A percentile compares a stretch with the other conserved stretches of the same genome.
phyloP scores from a whole-genome alignment of 2,888 invertebrate species.

The Macrosoma leucophasiata region DNA sequence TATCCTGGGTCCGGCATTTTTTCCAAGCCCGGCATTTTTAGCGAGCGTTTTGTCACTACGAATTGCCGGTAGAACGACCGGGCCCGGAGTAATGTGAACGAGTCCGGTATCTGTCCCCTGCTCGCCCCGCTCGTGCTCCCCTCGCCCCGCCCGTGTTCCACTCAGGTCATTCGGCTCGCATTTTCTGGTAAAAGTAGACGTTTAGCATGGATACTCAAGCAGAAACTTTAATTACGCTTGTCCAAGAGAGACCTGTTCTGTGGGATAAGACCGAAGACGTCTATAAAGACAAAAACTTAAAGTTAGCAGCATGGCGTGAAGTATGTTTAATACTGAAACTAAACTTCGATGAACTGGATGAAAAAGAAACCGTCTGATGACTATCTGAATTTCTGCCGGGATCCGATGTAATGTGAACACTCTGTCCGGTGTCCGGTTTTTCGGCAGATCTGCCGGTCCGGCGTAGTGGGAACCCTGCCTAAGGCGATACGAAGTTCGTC shows the following conservation, averaged over 20 bases:
- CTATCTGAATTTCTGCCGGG: too few relatives aligned
- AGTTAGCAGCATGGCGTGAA: conserved; percentile 29
- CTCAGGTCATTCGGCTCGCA: conserved; percentile 23
- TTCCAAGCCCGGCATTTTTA: conserved; percentile 22
- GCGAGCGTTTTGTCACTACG: conserved; percentile 29
- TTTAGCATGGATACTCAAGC: conserved; percentile 20
- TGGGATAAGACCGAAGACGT: conserved; percentile 29
- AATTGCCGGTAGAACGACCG: conserved; percentile 20
- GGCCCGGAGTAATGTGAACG: conserved; percentile 25
- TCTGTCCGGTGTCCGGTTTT: too few relatives aligned
- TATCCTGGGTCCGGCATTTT: conserved; percentile 25
- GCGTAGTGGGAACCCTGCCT: too few relatives aligned
- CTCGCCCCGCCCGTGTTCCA: conserved; percentile 24
- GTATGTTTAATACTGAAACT: conserved; percentile 31
- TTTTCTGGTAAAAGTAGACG: conserved; percentile 10
- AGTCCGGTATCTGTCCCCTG: conserved; percentile 22
- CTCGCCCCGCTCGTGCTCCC: conserved; percentile 22
- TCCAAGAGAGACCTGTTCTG: conserved; percentile 29
- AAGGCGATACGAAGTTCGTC: too few relatives aligned
- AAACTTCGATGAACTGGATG: conserved; percentile 30
- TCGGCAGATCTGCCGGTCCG: too few relatives aligned
- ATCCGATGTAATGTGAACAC: too few relatives aligned
- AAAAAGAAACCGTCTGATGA: too few relatives aligned
- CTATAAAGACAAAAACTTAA: conserved; percentile 28
- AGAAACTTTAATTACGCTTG: conserved; percentile 29